Evolutionary conservation across 92 coral and sea anemone species (phyloP), one percentile per base, ranked within the genome.

Genomic region (Paramuricea clavata): DNA sequence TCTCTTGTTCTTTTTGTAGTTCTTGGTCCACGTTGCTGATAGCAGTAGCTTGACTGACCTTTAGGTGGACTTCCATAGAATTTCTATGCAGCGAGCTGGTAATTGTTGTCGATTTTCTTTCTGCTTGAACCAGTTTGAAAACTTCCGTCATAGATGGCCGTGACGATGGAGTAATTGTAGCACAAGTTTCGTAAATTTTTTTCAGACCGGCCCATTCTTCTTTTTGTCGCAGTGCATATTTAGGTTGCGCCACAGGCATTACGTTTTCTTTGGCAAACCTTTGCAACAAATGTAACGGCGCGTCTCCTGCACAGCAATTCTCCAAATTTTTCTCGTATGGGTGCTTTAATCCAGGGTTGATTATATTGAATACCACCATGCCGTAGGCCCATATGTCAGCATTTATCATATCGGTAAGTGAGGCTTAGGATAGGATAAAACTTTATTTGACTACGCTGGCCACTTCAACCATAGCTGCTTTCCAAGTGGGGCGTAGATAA

Each of bases 361-460:
- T 15, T 5, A 85, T 25, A 27, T 57, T 69, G 71, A 76, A 85
- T 6, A 85, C 13, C 56, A 30, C 80, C 89, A 85, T 85, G 34
- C 83, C 89, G 6, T 74, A 60, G 10, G 89, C 74, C 89, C 89
- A 85, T 19, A 85, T 19, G 9, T 74, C 80, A 41, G 60, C 80
- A 12, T 26, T 42, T 41, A 2, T 74, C 15, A 74, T 22, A 21
- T 74, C 80, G 25, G 26, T 2, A 15, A 69, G 23, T 22, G 75
- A 69, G 49, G 43, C 43, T 13, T 33, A n/a, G n/a, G n/a, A n/a
- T n/a, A n/a, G n/a, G n/a, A n/a, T n/a, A n/a, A n/a, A n/a, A n/a
- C n/a, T n/a, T n/a, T n/a, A n/a, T n/a, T n/a, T n/a, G n/a, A n/a
- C n/a, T n/a, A n/a, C n/a, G n/a, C n/a, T n/a, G n/a, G n/a, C n/a